phyloP scores from a whole-genome alignment of 2,797 vertebrate genomes.

The Syngnathus acus region DNA sequence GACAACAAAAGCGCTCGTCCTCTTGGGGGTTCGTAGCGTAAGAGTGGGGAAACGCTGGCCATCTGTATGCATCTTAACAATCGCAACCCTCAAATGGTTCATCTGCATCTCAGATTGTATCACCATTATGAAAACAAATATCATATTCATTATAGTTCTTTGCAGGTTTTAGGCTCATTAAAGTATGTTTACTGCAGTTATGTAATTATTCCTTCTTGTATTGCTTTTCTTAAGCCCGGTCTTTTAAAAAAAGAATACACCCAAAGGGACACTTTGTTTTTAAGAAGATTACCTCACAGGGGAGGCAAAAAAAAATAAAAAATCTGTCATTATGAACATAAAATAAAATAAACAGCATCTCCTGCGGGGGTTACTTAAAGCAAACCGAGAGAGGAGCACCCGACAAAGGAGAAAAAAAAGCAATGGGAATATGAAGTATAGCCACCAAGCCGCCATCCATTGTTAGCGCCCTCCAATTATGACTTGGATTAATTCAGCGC shows the following conservation, averaged over 20 bases:
- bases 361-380: conserved; percentile 17
- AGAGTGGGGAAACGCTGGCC: conserved; percentile 34
- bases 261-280: conserved; percentile 9
- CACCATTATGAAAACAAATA: no score
- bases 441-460: neutral
- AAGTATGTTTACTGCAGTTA: no score
- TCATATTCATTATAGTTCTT: no score
- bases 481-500: conserved; percentile 55
- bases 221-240: conserved; percentile 28
- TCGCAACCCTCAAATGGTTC: conserved; percentile 5
- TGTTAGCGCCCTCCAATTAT: conserved; percentile 20
- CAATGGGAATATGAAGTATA: conserved; percentile 18
- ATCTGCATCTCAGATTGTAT: neutral
- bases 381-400: conserved; percentile 1
- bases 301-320: conserved; percentile 1
- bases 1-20: conserved; percentile 17
- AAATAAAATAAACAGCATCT: conserved; percentile 39
- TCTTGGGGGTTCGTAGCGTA: conserved; percentile 23
- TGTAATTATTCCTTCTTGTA: neutral
- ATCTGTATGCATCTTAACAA: conserved; percentile 43
- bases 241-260: neutral
- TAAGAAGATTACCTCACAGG: conserved; percentile 27
- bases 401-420: conserved; percentile 47
- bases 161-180: no score
- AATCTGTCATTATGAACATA: conserved; percentile 15